phyloP scores from a whole-genome alignment of 2,888 invertebrate genomes.

The Cheilosia scutellata region DNA sequence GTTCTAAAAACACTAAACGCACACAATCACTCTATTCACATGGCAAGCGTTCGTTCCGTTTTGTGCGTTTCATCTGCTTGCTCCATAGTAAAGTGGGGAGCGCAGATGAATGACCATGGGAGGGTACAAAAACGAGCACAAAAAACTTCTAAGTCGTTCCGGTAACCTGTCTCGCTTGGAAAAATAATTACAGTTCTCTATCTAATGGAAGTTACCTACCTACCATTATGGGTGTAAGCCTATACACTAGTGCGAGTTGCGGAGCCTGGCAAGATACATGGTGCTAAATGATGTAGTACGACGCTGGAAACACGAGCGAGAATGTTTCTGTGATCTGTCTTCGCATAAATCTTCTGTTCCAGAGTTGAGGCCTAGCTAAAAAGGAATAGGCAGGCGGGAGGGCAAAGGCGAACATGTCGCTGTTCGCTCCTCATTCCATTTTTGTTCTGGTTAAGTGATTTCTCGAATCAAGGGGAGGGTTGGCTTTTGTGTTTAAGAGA shows the following conservation, averaged over 20 bases:
- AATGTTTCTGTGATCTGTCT: conserved; percentile 74
- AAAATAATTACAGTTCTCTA: conserved; percentile 73
- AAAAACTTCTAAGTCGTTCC: conserved; percentile 64
- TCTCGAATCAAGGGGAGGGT: conserved; percentile 58
- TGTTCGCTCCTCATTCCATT: conserved; percentile 47
- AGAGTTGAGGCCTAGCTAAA: conserved; percentile 36
- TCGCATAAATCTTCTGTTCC: conserved; percentile 72
- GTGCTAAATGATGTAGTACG: conserved; percentile 76
- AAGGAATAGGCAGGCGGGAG: background rate
- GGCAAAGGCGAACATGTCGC: background rate
- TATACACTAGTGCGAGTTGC: conserved; percentile 13
- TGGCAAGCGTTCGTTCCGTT: conserved; percentile 42
- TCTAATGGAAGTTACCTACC: conserved; percentile 63
- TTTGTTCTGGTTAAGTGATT: conserved; percentile 75
- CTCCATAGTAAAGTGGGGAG: conserved; percentile 16
- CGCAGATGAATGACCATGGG: conserved; percentile 53
- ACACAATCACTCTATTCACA: background rate
- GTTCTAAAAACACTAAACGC: background rate
- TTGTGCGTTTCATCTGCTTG: conserved; percentile 32
- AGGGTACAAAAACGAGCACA: conserved; percentile 47
- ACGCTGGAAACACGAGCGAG: conserved; percentile 70
- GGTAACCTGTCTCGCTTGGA: conserved; percentile 72
- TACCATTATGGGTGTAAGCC: conserved; percentile 30
- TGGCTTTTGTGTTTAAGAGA: conserved; percentile 5
- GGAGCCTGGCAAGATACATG: conserved; percentile 57